Base-by-base conservation (phyloP, 2,888 invertebrate genomes). In the Tinea pellionella region DNA sequence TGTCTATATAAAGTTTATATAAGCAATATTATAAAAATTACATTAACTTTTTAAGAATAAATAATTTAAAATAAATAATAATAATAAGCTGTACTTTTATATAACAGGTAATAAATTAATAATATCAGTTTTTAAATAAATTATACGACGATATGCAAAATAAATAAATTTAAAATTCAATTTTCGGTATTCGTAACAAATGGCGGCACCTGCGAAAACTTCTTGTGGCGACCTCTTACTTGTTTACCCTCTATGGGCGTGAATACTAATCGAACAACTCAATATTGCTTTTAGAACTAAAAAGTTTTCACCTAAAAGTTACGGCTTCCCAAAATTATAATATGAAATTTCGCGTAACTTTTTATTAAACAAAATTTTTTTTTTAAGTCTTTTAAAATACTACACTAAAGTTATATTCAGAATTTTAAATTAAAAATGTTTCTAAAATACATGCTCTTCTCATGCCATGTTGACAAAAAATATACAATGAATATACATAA, bases 261-360 rank as follows among this genome's bases (percentile, higher is more conserved):
- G 53, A 53, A 53, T 53, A 53, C 18, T 53, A 53, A 53, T 53
- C 9, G 6, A 53, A 51, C 18, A 51, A 53, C 53, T 53, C 16
- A 18, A 53, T 53, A 53, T 53, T 53, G 53, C 19, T 24, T 47
- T 53, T 53, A 3, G 47, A 16, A 47, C 47, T 47, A 47, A 47
- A 47, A 47, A 47, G 13, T 47, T 47, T 4, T 6, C 47, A 6
- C 9, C 11, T 9, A 2, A 37, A 37, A 37, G 37, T 37, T 37
- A 9, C 2, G n/a, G 37, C 37, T 37, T 1, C 24, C 24, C 37
- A 37, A 37, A 12, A 37, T 37, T 37, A 37, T 37, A 37, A 37
- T 37, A n/a, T 37, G 2, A 12, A 12, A 37, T 37, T n/a, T 37
- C 11, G n/a, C 9, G 11, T 6, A 37, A 37, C 37, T 37, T 37